Evolutionary conservation across 2,888 invertebrate species (phyloP).

Genomic region (Reticulitermes lucifugus): DNA sequence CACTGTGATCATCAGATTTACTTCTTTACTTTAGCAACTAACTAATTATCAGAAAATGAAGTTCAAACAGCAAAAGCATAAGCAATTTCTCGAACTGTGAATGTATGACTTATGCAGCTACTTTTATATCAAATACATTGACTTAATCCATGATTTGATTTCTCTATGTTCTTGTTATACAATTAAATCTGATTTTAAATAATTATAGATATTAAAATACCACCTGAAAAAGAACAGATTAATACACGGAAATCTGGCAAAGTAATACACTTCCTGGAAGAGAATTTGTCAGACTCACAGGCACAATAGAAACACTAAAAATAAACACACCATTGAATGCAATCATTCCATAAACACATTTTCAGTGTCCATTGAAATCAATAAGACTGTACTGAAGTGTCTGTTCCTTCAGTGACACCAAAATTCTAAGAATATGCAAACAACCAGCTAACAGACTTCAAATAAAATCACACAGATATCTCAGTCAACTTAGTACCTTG

Average conservation of each 20-base stretch:
- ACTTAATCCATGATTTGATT: constrained; percentile 11
- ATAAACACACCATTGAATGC: background rate
- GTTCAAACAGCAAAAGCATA: background rate
- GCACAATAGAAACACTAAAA: background rate
- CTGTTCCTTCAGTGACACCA: no score
- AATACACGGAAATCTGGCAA: background rate
- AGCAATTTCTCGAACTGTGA: background rate
- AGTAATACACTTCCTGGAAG: background rate
- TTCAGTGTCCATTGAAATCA: no score
- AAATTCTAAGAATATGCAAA: no score
- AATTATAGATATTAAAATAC: background rate
- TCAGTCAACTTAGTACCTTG: background rate
- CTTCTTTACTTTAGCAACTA: background rate
- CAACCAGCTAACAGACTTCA: no score
- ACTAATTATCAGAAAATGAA: no score
- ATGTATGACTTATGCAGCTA: background rate
- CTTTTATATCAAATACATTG: background rate
- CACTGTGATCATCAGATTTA: background rate
- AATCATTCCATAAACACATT: no score
- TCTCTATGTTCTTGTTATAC: background rate
- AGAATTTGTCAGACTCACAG: background rate
- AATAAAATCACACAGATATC: background rate
- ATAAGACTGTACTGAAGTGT: no score
- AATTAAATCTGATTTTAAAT: constrained; percentile 1
- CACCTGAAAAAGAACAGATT: background rate